Percentiles rank a stretch among this genome's conserved stretches.
Conservation (phyloP, 2,797 vertebrate species). For the Microhierax caerulescens region DNA sequence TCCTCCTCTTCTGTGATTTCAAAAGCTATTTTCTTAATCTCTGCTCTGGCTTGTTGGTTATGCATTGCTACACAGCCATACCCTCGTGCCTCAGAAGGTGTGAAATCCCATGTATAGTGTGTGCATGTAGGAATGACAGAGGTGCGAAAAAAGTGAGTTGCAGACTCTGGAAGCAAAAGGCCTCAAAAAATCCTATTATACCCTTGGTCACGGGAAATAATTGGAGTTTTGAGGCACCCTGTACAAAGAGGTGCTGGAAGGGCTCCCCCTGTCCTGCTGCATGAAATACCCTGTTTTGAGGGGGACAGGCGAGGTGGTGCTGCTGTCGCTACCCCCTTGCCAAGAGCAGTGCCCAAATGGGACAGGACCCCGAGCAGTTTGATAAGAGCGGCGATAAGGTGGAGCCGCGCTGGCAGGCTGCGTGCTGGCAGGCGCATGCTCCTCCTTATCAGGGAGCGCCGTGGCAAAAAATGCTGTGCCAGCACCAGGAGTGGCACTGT, state of each 20-base stretch:
- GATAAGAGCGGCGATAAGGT: background rate
- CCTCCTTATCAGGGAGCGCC: background rate
- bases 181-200: background rate
- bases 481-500: background rate
- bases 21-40: background rate
- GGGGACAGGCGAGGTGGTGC: background rate
- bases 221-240: background rate
- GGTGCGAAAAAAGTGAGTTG: background rate
- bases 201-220: background rate
- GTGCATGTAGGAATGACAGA: background rate
- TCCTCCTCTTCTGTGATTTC: background rate
- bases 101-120: background rate
- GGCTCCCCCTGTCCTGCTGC: accelerated
- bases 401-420: background rate
- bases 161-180: background rate
- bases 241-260: background rate
- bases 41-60: background rate
- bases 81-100: background rate
- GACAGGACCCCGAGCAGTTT: accelerated
- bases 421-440: accelerated
- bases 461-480: background rate
- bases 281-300: accelerated
- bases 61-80: background rate
- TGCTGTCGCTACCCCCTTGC: background rate
- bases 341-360: background rate